Conservation (phyloP, 2,888 invertebrate species). For the Antheraea assamensis region DNA sequence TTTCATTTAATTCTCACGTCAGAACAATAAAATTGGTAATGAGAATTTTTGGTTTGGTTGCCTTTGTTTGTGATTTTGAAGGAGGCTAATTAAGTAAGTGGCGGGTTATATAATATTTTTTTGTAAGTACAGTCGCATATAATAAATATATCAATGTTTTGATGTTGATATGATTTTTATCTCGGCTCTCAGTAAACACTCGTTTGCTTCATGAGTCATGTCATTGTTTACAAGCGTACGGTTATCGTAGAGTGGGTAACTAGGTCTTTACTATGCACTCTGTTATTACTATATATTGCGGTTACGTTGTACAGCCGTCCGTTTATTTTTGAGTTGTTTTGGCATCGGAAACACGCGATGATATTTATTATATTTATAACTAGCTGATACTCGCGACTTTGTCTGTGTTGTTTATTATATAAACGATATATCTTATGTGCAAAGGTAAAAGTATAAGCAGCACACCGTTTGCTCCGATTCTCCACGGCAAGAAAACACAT, state of each 20-base stretch:
- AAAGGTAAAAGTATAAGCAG: too few species aligned
- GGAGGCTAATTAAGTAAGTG: too few species aligned
- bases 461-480: too few species aligned
- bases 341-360: too few species aligned
- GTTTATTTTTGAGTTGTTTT: too few species aligned
- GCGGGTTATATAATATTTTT: background rate
- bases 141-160: constrained; percentile 3
- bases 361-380: too few species aligned
- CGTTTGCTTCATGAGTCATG: constrained; percentile 2
- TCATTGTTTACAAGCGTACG: background rate
- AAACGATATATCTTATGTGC: too few species aligned
- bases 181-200: background rate
- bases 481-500: too few species aligned
- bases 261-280: background rate
- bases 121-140: background rate
- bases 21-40: background rate
- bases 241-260: constrained; percentile 10
- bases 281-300: background rate
- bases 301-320: background rate
- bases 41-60: background rate
- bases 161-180: background rate
- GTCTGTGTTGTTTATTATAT: too few species aligned
- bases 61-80: background rate
- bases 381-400: too few species aligned
- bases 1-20: background rate